phyloP scores from a whole-genome alignment of 2,113 vertebrate species.

The Oxyruncus cristatus region DNA sequence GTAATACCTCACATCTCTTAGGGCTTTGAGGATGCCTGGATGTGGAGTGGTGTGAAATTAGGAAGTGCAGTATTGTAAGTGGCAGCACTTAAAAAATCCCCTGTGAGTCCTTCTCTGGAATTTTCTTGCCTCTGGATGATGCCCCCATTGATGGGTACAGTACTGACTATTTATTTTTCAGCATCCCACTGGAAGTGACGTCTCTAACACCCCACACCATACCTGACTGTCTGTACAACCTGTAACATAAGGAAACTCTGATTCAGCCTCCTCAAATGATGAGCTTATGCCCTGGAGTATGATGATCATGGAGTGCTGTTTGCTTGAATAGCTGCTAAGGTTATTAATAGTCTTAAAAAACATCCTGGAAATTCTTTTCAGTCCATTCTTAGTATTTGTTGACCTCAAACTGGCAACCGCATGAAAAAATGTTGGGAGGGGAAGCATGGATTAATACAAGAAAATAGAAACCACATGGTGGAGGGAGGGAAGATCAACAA shows the following conservation, averaged over 20 bases:
- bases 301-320: neutral
- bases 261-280: neutral
- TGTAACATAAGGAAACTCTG: neutral
- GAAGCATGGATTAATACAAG: conserved; percentile 28
- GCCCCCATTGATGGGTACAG: neutral
- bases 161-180: neutral
- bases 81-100: neutral
- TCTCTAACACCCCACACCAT: neutral
- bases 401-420: conserved; percentile 47
- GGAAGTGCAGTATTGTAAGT: neutral
- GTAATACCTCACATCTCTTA: neutral
- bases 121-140: neutral
- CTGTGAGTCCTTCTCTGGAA: neutral
- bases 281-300: neutral
- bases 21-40: neutral
- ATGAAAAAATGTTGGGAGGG: conserved; percentile 61
- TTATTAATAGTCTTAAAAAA: conserved; percentile 67
- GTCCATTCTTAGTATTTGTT: conserved; percentile 49
- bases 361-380: conserved; percentile 63
- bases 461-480: conserved; percentile 61
- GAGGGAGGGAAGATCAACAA: conserved; percentile 46
- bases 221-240: neutral
- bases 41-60: neutral
- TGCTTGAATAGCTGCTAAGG: conserved; percentile 41
- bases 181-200: neutral